A percentile compares a stretch with the other conserved stretches of the same genome.
Conservation (phyloP, 1,140 invertebrate genomes). For the Diorhabda carinulata region DNA sequence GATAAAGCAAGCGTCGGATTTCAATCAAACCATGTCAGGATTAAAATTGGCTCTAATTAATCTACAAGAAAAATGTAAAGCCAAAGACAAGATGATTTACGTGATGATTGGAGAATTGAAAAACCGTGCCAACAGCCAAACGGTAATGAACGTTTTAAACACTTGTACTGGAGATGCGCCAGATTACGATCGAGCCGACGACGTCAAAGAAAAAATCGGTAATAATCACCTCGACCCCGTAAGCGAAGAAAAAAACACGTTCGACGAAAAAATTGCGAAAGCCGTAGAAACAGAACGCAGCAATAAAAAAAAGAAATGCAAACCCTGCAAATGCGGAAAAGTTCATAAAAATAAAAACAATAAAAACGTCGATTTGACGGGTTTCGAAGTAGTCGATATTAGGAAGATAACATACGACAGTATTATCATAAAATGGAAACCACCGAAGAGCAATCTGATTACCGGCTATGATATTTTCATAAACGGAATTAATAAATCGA, state of each 20-base stretch:
- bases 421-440: constrained; percentile 35
- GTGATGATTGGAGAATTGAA: constrained; percentile 35
- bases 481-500: constrained; percentile 30
- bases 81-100: constrained; percentile 40
- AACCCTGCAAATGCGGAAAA: constrained; percentile 16
- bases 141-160: constrained; percentile 27
- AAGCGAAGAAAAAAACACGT: constrained; percentile 7
- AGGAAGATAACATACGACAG: constrained; percentile 34
- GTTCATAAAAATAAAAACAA: constrained; percentile 15
- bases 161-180: constrained; percentile 3
- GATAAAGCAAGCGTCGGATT: constrained; percentile 29
- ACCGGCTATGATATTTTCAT: constrained; percentile 36
- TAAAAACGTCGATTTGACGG: constrained; percentile 19
- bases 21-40: constrained; percentile 34
- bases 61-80: constrained; percentile 37
- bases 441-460: constrained; percentile 19
- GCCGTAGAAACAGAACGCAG: constrained; percentile 9
- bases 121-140: constrained; percentile 26
- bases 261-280: constrained; percentile 12
- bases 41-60: constrained; percentile 35
- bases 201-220: constrained; percentile 17
- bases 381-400: constrained; percentile 29
- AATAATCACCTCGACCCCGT: constrained; percentile 15
- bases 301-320: constrained; percentile 5
- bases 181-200: constrained; percentile 29